Evolutionary conservation across 1,140 invertebrate genomes (phyloP).

Genomic region (Aphaenogaster ashmeadi): DNA sequence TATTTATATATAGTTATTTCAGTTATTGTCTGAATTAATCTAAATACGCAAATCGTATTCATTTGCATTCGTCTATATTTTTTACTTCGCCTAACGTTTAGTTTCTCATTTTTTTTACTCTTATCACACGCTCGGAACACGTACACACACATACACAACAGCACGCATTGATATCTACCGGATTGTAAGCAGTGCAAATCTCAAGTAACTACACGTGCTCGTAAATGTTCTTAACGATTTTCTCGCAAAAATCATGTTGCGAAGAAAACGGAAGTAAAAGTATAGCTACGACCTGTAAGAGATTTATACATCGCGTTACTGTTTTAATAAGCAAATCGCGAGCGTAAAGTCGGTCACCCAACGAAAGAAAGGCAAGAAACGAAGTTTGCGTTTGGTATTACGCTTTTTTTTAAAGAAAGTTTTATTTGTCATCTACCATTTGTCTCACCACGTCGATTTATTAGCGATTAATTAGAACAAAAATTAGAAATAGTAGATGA

Average conservation of each 20-base stretch:
- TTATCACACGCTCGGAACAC: conserved; percentile 27
- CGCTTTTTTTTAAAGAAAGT: not conserved
- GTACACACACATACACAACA: not conserved
- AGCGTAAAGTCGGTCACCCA: conserved; percentile 21
- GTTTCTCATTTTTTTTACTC: not conserved
- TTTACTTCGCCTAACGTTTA: not conserved
- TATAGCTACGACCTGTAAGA: conserved; percentile 43
- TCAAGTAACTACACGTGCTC: conserved; percentile 67
- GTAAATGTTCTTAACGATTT: conserved; percentile 81
- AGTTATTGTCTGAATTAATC: conserved; percentile 1
- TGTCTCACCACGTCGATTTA: not conserved
- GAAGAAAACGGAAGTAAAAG: not conserved
- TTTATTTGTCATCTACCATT: not conserved
- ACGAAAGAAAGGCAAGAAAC: conserved; percentile 28
- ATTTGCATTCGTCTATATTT: conserved; percentile 38
- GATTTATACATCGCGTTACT: conserved; percentile 67
- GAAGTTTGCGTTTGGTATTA: not conserved
- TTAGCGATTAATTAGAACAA: not conserved
- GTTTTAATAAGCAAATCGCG: conserved; percentile 64
- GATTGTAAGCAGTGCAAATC: conserved; percentile 2
- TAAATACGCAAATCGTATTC: conserved; percentile 23
- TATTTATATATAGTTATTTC: not conserved
- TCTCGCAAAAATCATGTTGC: conserved; percentile 30
- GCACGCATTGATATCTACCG: conserved; percentile 26
- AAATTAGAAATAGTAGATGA: not conserved